Percentiles rank a stretch among this genome's conserved stretches.
Evolutionary conservation across 2,113 vertebrate species (phyloP).

Genomic region (Glaucidium brasilianum): DNA sequence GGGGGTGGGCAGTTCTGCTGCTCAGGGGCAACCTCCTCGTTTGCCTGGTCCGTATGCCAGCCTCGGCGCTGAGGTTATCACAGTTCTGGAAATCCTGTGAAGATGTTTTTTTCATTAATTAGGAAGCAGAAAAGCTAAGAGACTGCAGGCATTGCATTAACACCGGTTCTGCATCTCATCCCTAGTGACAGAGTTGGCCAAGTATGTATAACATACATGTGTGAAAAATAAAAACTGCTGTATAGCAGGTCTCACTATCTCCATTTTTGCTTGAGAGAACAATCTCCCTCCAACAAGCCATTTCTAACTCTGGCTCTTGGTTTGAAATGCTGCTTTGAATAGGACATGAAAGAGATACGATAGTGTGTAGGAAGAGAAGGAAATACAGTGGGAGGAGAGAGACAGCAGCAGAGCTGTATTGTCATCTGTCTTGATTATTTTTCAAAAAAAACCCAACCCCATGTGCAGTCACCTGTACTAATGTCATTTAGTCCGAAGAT

Average conservation of each 20-base stretch:
- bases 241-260: neutral
- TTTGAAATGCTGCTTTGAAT: conserved; percentile 62
- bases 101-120: neutral
- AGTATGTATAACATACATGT: neutral
- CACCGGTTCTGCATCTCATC: neutral
- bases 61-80: neutral
- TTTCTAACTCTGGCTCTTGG: conserved; percentile 15
- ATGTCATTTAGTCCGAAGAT: conserved; percentile 4
- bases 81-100: neutral
- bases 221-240: neutral
- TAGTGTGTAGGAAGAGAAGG: conserved; percentile 55
- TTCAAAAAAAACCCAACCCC: neutral
- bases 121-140: neutral
- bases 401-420: conserved; percentile 45
- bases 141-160: neutral
- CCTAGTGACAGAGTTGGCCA: neutral
- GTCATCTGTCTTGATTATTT: conserved; percentile 48
- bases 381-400: conserved; percentile 62
- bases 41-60: neutral
- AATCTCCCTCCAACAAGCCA: neutral
- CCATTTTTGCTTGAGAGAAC: conserved; percentile 12
- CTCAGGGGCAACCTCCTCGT: neutral
- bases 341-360: conserved; percentile 40
- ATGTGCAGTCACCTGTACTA: conserved; percentile 27
- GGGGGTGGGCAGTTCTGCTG: neutral